A percentile compares a stretch with the other conserved stretches of the same genome.
Conservation (phyloP, 2,113 vertebrate genomes). For the Serilophus lunatus region DNA sequence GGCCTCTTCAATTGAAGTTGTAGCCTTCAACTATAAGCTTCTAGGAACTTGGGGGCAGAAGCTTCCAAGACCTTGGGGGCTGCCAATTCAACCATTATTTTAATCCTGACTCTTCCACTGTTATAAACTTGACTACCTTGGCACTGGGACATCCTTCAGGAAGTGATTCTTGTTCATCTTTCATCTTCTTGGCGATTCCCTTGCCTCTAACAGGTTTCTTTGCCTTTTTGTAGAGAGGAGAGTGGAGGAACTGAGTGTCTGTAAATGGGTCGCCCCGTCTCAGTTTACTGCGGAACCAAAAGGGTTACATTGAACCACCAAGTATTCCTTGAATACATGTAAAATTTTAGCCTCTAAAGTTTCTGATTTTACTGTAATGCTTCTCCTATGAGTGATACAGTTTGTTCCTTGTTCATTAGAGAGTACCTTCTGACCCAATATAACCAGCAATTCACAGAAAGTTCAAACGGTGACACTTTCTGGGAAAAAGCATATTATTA, state of each 20-base stretch:
- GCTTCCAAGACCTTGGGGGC: background rate
- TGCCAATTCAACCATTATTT: background rate
- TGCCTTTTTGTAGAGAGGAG: background rate
- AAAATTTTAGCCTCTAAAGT: background rate
- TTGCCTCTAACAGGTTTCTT: background rate
- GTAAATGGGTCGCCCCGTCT: slow-evolving; percentile 63
- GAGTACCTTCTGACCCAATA: background rate
- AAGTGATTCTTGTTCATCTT: background rate
- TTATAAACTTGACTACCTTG: background rate
- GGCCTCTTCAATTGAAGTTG: background rate
- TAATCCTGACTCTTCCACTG: background rate
- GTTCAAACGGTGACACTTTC: background rate
- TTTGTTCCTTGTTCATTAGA: background rate
- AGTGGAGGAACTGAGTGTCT: background rate
- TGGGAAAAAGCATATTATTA: background rate
- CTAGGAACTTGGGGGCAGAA: background rate
- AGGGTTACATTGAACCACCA: background rate
- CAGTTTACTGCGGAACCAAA: slow-evolving; percentile 59
- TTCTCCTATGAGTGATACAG: background rate
- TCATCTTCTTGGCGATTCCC: background rate
- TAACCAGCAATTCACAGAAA: background rate
- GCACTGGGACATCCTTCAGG: background rate
- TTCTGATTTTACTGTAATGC: background rate
- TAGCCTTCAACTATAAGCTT: background rate
- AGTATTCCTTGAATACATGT: background rate